phyloP scores from a whole-genome alignment of 2,113 vertebrate species.

The Pelecanus crispus region DNA sequence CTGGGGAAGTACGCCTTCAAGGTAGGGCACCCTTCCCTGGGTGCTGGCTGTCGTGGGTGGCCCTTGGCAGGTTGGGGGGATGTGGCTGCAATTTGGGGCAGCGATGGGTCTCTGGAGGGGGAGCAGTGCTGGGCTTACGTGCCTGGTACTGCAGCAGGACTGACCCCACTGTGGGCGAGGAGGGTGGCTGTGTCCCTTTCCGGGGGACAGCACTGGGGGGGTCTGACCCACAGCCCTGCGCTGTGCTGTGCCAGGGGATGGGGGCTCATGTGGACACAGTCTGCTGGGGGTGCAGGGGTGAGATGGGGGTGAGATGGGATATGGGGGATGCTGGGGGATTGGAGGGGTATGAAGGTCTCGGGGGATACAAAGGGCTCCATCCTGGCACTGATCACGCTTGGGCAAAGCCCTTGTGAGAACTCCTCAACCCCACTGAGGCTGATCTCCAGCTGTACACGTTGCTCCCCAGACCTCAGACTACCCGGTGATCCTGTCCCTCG shows the following conservation, averaged over 20 bases:
- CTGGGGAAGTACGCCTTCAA: constrained; percentile 90
- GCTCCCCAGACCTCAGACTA: constrained; percentile 79
- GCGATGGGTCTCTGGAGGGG: background rate
- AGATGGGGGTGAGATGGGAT: background rate
- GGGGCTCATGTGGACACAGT: background rate
- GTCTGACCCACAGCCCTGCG: background rate
- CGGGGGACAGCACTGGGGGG: background rate
- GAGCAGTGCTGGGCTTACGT: background rate
- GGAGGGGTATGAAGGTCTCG: background rate
- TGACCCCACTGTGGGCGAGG: accelerated
- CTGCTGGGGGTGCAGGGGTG: background rate
- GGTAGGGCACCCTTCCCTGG: constrained; percentile 65
- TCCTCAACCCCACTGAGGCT: background rate
- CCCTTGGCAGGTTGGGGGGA: background rate
- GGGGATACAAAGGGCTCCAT: background rate
- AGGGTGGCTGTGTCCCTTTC: background rate
- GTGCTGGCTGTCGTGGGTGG: background rate
- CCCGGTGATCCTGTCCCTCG: constrained; percentile 88
- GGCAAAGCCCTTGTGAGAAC: background rate
- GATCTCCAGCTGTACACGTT: background rate
- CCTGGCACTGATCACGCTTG: background rate
- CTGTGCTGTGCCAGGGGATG: background rate
- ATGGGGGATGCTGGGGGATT: background rate
- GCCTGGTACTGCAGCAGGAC: background rate
- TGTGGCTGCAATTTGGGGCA: background rate